These are phyloP conservation scores for Anas platyrhynchos DNA, from an alignment of 2,113 vertebrate species.

Conservation along the genomic window DNA sequence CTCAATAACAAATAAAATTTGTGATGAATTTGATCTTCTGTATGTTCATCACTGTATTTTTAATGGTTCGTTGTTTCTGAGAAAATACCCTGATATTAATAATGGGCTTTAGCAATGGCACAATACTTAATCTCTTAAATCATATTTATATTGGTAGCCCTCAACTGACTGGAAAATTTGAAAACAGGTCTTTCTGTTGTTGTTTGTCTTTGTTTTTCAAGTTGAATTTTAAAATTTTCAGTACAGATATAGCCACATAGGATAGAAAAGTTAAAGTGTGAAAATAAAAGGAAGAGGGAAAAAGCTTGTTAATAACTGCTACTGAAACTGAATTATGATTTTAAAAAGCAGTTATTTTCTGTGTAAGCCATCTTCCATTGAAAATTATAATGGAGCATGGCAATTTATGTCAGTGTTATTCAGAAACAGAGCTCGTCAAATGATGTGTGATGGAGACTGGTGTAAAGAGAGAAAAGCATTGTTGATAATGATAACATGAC, in stretches of 20 bases:
- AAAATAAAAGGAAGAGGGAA: background rate
- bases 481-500: background rate
- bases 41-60: background rate
- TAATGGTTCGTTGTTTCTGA: background rate
- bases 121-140: background rate
- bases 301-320: background rate
- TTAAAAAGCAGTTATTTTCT: conserved; percentile 14
- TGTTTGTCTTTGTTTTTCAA: background rate
- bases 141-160: background rate
- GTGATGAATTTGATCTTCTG: background rate
- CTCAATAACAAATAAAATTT: background rate
- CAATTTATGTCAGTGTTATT: background rate
- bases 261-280: background rate
- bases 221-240: background rate
- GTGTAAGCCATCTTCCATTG: background rate
- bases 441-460: background rate
- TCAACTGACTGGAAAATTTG: background rate
- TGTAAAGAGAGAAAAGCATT: background rate
- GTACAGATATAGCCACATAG: background rate
- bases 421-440: background rate
- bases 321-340: background rate
- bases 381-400: background rate
- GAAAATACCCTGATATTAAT: background rate
- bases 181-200: background rate
- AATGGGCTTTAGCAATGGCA: background rate